Percentiles rank a stretch among this genome's conserved stretches.
Evolutionary conservation across 2,888 invertebrate genomes (phyloP).

Genomic region (Pherbina coryleti): DNA sequence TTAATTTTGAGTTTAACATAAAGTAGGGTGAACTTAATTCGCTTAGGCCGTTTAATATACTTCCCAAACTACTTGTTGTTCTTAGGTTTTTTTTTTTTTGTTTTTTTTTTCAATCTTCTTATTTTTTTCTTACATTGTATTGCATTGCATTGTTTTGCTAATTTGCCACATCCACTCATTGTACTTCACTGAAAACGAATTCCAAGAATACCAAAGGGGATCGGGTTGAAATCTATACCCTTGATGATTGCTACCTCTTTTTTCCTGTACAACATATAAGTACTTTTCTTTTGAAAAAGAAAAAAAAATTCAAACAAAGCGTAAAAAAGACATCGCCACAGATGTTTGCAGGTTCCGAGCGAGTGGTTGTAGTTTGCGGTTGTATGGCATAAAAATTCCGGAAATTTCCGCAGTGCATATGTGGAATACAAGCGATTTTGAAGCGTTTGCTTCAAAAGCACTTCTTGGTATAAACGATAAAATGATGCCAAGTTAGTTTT

Average conservation of each 20-base stretch:
- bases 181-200: background rate
- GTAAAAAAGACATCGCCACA: background rate
- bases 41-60: too few species aligned
- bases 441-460: background rate
- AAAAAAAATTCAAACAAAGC: background rate
- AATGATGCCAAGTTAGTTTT: too few species aligned
- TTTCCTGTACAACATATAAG: background rate
- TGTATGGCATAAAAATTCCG: background rate
- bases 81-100: background rate
- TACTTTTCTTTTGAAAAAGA: background rate
- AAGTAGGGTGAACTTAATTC: too few species aligned
- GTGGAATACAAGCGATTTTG: background rate
- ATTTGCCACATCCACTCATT: background rate
- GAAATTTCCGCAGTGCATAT: background rate
- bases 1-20: too few species aligned
- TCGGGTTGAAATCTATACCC: conserved; percentile 26
- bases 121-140: background rate
- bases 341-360: background rate
- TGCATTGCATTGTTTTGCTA: conserved; percentile 10
- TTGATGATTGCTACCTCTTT: conserved; percentile 19
- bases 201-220: conserved; percentile 20
- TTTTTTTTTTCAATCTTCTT: background rate
- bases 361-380: background rate
- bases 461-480: background rate
- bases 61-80: too few species aligned